Evolutionary conservation across 2,797 vertebrate genomes (phyloP).

Genomic region (Coilia nasus): DNA sequence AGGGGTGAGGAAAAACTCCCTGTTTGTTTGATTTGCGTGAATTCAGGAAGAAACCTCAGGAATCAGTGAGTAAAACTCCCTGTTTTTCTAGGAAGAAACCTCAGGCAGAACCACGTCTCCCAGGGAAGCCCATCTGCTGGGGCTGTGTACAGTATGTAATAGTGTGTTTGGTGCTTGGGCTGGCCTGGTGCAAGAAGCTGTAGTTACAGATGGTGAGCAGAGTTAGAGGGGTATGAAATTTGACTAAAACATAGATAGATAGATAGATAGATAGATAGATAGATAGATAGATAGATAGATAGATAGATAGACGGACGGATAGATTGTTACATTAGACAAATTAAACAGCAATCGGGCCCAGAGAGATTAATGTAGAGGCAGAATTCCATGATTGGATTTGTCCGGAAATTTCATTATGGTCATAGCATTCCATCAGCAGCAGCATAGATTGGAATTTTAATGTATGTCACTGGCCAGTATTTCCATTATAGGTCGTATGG

Average conservation of each 20-base stretch:
- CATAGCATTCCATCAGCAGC: background rate
- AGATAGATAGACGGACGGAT: conserved; percentile 11
- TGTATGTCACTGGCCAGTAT: background rate
- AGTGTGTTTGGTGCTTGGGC: background rate
- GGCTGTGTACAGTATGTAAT: too few relatives aligned
- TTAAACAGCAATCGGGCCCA: background rate
- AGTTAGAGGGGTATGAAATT: conserved; percentile 61
- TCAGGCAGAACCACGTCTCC: too few relatives aligned
- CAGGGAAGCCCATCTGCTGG: too few relatives aligned
- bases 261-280: conserved; percentile 51
- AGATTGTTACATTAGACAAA: conserved; percentile 32
- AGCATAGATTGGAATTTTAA: background rate
- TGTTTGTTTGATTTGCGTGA: too few relatives aligned
- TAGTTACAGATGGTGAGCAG: conserved; percentile 72
- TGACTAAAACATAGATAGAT: conserved; percentile 47
- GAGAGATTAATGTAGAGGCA: background rate
- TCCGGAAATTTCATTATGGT: conserved; percentile 9
- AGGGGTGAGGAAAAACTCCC: too few relatives aligned
- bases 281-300: conserved; percentile 36
- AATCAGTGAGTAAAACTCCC: too few relatives aligned
- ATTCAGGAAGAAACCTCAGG: too few relatives aligned
- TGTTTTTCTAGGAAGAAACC: too few relatives aligned
- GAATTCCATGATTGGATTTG: conserved; percentile 14
- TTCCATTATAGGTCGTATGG: conserved; percentile 5
- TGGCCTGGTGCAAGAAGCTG: conserved; percentile 65